Base-by-base conservation (phyloP, 1,140 invertebrate genomes). In the Drosophila arawakana region DNA sequence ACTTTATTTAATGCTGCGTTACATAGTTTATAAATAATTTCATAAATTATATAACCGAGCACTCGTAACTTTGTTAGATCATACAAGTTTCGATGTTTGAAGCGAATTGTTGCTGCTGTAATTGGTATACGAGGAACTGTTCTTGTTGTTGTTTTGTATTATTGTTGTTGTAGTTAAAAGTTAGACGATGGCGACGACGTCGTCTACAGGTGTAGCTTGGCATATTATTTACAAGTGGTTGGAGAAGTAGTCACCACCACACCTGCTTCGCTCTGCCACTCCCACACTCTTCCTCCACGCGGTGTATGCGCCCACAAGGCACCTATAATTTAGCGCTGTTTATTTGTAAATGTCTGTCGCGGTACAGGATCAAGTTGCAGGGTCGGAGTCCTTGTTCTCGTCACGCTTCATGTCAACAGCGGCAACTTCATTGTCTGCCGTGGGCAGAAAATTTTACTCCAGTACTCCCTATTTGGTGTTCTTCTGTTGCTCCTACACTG, bases 301-400 rank as follows among this genome's bases (percentile, higher is more conserved):
- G 49, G 72, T 15, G 59, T 47, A 62, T 65, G 57, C 76, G 55
- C 77, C 74, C 78, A 80, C 54, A 65, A 65, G 76, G 78, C 73
- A 81, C 76, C 78, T 81, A 81, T 81, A 81, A 81, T 81, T 81
- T 81, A 81, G 76, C 78, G 73, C 78, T 78, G 78, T 81, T 81
- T 81, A 81, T 81, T 81, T 81, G 78, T 81, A 78, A 81, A 81
- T 78, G 78, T 81, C 78, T 81, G 76, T 68, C 60, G 68, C 41
- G 63, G 49, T n/a, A 47, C 46, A 35, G 65, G 55, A 80, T 80
- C 72, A 30, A 80, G 74, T 80, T 77, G 63, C 74, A 76, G 62
- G 67, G 62, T 60, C 41, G 74, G 34, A 46, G 50, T 73, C 50
- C 61, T 73, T 61, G 74, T 71, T 21, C 57, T 69, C 76, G 72